These are phyloP conservation scores for Serrognathus titanus DNA, from an alignment of 2,888 invertebrate genomes.

Conservation along the genomic window DNA sequence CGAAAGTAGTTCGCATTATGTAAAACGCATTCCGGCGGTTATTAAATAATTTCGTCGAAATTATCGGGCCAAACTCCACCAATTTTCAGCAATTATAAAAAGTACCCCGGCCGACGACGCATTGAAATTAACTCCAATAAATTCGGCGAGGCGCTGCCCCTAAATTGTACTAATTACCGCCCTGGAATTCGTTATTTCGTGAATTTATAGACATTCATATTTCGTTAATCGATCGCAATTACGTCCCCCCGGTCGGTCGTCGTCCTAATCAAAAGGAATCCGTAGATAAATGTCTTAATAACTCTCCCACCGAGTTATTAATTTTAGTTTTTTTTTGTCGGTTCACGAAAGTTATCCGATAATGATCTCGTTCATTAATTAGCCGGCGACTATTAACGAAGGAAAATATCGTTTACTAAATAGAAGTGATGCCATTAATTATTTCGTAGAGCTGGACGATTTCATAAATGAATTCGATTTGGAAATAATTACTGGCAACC, in stretches of 20 bases:
- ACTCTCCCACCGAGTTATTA: constrained; percentile 24
- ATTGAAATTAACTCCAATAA: constrained; percentile 7
- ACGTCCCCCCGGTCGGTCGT: constrained; percentile 18
- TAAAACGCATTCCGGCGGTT: not conserved
- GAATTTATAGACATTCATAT: constrained; percentile 20
- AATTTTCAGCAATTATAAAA: not conserved
- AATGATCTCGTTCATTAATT: constrained; percentile 22
- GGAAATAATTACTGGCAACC: too few relatives aligned
- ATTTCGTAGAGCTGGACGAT: too few relatives aligned
- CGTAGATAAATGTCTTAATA: constrained; percentile 30
- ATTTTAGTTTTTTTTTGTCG: constrained; percentile 9
- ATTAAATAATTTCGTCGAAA: not conserved
- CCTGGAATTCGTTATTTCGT: constrained; percentile 17
- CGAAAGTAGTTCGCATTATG: constrained; percentile 4
- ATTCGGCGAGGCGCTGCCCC: constrained; percentile 14
- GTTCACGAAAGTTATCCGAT: constrained; percentile 9
- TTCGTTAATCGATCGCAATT: constrained; percentile 20
- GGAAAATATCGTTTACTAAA: constrained; percentile 14
- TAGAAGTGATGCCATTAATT: constrained; percentile 7
- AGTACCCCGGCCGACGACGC: not conserved
- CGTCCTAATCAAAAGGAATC: constrained; percentile 24
- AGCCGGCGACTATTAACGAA: constrained; percentile 14
- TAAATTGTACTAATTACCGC: constrained; percentile 22
- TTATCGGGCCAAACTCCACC: not conserved
- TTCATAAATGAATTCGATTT: too few relatives aligned